A percentile compares a stretch with the other conserved stretches of the same genome.
Conservation (phyloP, 2,888 invertebrate species). For the Lissocephala sabroskyi region DNA sequence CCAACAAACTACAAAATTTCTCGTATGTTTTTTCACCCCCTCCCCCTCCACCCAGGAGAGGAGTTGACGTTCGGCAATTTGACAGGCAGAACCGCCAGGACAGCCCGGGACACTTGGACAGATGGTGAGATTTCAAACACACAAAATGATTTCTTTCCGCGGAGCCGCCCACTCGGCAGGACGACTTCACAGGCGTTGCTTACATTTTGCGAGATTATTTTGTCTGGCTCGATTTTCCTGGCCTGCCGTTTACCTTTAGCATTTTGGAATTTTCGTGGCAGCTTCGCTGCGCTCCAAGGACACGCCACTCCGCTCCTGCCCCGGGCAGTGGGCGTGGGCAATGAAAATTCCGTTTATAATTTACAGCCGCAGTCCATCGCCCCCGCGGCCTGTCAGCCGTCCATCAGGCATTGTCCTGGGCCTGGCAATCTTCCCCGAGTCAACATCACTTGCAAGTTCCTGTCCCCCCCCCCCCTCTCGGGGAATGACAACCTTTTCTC, state of each 20-base stretch:
- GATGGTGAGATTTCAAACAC: too few species aligned
- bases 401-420: slow-evolving; percentile 49
- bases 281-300: too few species aligned
- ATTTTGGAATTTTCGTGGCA: slow-evolving; percentile 28
- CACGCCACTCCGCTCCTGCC: too few species aligned
- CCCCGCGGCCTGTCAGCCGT: slow-evolving; percentile 7
- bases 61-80: slow-evolving; percentile 55
- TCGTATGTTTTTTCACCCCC: too few species aligned
- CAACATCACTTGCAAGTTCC: too few species aligned
- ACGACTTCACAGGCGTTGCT: slow-evolving; percentile 6
- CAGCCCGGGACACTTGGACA: too few species aligned
- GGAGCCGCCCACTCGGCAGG: background rate
- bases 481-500: slow-evolving; percentile 58
- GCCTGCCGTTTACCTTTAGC: slow-evolving; percentile 26
- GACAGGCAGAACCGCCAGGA: slow-evolving; percentile 11
- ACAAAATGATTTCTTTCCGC: too few species aligned
- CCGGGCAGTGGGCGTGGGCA: too few species aligned
- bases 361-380: slow-evolving; percentile 31
- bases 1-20: too few species aligned
- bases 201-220: slow-evolving; percentile 56
- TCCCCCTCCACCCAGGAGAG: background rate
- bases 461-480: too few species aligned
- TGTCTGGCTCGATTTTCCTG: slow-evolving; percentile 27
- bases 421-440: too few species aligned
- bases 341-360: slow-evolving; percentile 53